phyloP scores from a whole-genome alignment of 1,140 invertebrate species.

The Drosophila elegans region DNA sequence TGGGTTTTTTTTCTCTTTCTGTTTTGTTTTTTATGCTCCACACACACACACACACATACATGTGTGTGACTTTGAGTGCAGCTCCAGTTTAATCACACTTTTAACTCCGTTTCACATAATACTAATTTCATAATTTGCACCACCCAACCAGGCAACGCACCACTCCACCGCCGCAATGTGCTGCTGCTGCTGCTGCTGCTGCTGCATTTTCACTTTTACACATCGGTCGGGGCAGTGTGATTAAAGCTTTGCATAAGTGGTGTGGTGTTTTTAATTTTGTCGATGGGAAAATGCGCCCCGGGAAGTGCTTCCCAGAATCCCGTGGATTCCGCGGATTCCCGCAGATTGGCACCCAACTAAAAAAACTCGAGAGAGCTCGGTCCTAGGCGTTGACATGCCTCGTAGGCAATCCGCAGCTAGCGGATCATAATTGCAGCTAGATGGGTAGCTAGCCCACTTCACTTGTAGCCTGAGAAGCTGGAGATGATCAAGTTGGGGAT shows the following conservation, averaged over 20 bases:
- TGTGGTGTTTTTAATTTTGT: constrained; percentile 2
- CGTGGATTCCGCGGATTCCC: not conserved
- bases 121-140: constrained; percentile 78
- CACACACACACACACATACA: not conserved
- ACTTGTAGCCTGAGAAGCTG: not conserved
- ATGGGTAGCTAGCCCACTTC: constrained; percentile 17
- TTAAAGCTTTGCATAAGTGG: constrained; percentile 43
- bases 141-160: constrained; percentile 23
- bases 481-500: not conserved
- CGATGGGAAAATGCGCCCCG: constrained; percentile 1
- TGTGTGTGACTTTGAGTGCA: constrained; percentile 47
- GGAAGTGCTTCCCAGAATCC: constrained; percentile 35
- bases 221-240: constrained; percentile 8
- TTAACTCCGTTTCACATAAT: constrained; percentile 80
- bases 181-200: constrained; percentile 20
- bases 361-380: not conserved
- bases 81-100: constrained; percentile 75
- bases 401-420: constrained; percentile 38
- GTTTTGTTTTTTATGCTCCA: not conserved
- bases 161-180: constrained; percentile 37
- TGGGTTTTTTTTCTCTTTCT: constrained; percentile 24
- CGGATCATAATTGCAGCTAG: constrained; percentile 66
- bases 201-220: constrained; percentile 68
- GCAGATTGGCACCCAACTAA: constrained; percentile 2
- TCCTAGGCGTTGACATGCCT: constrained; percentile 46